Conservation (phyloP, 2,797 vertebrate genomes). For the Balearica regulorum region DNA sequence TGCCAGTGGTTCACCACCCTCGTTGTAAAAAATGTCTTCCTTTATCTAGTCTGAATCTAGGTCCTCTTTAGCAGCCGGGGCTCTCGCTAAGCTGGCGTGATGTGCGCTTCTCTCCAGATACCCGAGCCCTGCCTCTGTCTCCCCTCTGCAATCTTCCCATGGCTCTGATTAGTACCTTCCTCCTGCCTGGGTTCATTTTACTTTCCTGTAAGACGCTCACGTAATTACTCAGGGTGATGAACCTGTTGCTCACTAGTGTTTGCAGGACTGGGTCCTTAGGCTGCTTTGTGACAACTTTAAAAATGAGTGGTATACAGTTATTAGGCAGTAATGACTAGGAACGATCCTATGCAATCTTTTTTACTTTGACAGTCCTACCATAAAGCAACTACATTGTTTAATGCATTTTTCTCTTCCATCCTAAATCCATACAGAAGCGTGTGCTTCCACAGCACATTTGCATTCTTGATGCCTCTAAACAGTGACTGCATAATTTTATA, state of each 20-base stretch:
- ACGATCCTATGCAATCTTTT: neutral
- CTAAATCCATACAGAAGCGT: neutral
- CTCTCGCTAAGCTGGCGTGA: neutral
- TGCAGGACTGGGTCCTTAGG: neutral
- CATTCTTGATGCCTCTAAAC: constrained; percentile 1
- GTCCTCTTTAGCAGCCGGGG: neutral
- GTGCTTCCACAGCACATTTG: constrained; percentile 20
- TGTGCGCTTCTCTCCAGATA: neutral
- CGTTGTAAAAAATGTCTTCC: neutral
- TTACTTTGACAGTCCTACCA: neutral
- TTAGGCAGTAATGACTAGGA: neutral
- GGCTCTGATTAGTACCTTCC: neutral
- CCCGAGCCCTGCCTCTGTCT: neutral
- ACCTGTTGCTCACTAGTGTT: neutral
- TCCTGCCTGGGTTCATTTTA: neutral
- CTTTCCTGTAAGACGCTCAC: neutral
- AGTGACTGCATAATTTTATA: constrained; percentile 20
- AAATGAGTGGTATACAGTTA: neutral
- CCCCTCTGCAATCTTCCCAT: neutral
- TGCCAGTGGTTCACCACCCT: no score
- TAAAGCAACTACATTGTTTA: neutral
- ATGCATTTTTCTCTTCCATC: neutral
- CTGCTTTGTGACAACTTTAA: neutral
- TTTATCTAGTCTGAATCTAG: neutral
- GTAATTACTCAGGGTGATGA: neutral